Evolutionary conservation across 1,140 invertebrate genomes (phyloP).

Genomic region (Pygmarrhopalites habei): DNA sequence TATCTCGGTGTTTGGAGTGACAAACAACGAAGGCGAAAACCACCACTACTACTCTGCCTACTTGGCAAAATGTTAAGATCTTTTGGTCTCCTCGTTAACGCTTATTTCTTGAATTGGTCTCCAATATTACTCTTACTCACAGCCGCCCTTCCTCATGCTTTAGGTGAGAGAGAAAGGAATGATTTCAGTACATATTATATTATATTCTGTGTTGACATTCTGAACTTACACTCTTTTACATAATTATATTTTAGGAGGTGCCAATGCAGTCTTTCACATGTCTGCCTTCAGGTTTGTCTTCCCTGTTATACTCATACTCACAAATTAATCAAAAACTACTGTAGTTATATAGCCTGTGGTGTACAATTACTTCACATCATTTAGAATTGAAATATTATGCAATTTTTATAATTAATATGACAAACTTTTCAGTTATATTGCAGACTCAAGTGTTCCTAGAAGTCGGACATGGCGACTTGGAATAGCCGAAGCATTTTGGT

Average conservation of each 20-base stretch:
- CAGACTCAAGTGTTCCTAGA: constrained; percentile 41
- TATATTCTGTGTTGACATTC: too few species aligned
- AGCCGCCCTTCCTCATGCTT: constrained; percentile 27
- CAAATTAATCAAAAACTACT: too few species aligned
- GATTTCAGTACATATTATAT: too few species aligned
- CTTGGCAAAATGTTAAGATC: constrained; percentile 47
- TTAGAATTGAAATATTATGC: not conserved
- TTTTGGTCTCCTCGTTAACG: constrained; percentile 47
- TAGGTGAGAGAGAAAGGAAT: too few species aligned
- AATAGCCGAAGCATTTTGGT: constrained; percentile 40
- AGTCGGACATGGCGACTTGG: constrained; percentile 43
- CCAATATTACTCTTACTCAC: constrained; percentile 26
- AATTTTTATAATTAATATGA: not conserved
- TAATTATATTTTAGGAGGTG: too few species aligned
- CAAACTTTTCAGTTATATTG: constrained; percentile 42
- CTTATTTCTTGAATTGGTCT: constrained; percentile 31
- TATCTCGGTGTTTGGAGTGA: constrained; percentile 58
- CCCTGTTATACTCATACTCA: too few species aligned
- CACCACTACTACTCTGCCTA: constrained; percentile 51
- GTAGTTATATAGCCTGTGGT: too few species aligned
- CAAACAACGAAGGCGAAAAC: constrained; percentile 52
- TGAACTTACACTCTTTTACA: too few species aligned
- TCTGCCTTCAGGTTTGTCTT: constrained; percentile 25
- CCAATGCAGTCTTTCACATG: constrained; percentile 32
- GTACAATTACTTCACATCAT: too few species aligned